These are phyloP conservation scores for Scomber japonicus DNA, from an alignment of 2,113 vertebrate genomes.

Conservation along the genomic window DNA sequence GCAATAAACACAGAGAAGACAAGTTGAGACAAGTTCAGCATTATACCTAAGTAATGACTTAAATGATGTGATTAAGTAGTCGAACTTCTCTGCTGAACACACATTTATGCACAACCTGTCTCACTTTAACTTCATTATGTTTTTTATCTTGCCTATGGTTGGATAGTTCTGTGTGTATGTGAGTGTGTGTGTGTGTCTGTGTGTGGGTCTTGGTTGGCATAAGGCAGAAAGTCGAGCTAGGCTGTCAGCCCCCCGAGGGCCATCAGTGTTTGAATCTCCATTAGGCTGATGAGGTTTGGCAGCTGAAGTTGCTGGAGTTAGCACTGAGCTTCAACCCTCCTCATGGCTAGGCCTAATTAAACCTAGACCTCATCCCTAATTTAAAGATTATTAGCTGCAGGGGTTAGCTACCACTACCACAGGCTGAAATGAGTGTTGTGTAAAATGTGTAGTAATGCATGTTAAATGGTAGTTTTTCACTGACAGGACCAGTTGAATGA, in stretches of 20 bases:
- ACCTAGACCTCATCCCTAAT: slow-evolving; percentile 81
- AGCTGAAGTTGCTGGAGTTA: slow-evolving; percentile 79
- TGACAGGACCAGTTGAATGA: slow-evolving; percentile 43
- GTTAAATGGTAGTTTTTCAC: slow-evolving; percentile 59
- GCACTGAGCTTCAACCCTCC: slow-evolving; percentile 75
- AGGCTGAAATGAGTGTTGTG: slow-evolving; percentile 37
- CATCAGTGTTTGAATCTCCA: slow-evolving; percentile 78
- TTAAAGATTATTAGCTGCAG: slow-evolving; percentile 80
- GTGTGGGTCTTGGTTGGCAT: slow-evolving; percentile 30
- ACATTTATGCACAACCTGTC: slow-evolving; percentile 46
- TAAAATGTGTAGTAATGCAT: slow-evolving; percentile 51
- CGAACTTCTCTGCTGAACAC: slow-evolving; percentile 28
- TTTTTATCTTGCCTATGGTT: slow-evolving; percentile 37
- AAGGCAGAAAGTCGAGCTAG: slow-evolving; percentile 58
- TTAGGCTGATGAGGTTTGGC: slow-evolving; percentile 87
- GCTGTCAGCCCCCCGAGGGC: slow-evolving; percentile 76
- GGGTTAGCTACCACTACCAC: slow-evolving; percentile 61
- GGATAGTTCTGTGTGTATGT: not conserved
- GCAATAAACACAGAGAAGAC: slow-evolving; percentile 4
- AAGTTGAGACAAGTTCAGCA: not conserved
- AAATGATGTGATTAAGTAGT: slow-evolving; percentile 42
- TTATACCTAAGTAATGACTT: slow-evolving; percentile 1
- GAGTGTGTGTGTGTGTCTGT: not conserved
- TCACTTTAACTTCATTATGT: slow-evolving; percentile 23
- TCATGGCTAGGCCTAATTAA: slow-evolving; percentile 82